Percentiles rank a stretch among this genome's conserved stretches.
Evolutionary conservation across 1,140 invertebrate species (phyloP).

Genomic region (Anagrus nilaparvatae): DNA sequence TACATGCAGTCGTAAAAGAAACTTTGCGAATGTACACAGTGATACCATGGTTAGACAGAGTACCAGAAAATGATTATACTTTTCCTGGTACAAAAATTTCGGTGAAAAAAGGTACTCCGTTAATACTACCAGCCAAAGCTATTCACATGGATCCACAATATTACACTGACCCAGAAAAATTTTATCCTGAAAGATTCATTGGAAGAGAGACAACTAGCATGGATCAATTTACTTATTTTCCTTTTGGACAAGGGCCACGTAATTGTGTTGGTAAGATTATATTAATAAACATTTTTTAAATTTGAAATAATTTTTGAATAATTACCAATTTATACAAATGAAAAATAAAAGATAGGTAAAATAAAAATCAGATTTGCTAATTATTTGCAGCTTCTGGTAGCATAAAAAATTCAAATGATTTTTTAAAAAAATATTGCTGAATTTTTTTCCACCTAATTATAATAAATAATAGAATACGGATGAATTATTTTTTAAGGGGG

Average conservation of each 20-base stretch:
- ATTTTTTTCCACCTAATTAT: no score
- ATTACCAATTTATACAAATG: no score
- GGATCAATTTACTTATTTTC: conserved; percentile 39
- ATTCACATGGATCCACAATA: conserved; percentile 52
- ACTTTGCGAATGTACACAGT: conserved; percentile 49
- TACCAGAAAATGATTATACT: conserved; percentile 29
- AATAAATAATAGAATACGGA: no score
- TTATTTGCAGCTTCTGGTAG: no score
- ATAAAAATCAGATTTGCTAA: no score
- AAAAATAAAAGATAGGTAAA: no score
- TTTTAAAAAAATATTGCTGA: no score
- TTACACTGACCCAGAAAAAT: conserved; percentile 58
- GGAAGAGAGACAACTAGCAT: conserved; percentile 36
- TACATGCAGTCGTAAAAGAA: conserved; percentile 35
- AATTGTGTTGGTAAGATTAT: conserved; percentile 9
- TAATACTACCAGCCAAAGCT: conserved; percentile 46
- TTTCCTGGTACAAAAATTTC: conserved; percentile 42
- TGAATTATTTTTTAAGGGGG: no score
- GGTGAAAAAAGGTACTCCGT: conserved; percentile 43
- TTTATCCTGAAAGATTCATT: conserved; percentile 64
- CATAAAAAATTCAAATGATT: no score
- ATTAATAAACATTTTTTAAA: not conserved
- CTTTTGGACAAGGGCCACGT: conserved; percentile 38
- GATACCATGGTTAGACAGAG: conserved; percentile 43
- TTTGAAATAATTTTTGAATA: not conserved